These are phyloP conservation scores for Drosophila anomalipes DNA, from an alignment of 2,888 invertebrate species.

Conservation along the genomic window DNA sequence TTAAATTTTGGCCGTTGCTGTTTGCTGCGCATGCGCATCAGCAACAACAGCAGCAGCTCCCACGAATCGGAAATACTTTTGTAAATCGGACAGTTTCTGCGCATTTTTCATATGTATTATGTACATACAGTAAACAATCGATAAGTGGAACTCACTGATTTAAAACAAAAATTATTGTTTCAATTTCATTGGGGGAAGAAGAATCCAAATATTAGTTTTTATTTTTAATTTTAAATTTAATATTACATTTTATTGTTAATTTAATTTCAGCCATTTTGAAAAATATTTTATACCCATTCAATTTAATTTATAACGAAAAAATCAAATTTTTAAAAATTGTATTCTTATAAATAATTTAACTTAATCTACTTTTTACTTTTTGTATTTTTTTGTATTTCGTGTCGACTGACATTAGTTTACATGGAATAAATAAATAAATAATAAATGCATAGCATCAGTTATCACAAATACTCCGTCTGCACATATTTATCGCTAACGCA, in stretches of 20 bases:
- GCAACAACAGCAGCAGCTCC: constrained; percentile 4
- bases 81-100: not conserved
- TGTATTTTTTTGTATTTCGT: not conserved
- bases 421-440: not conserved
- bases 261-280: not conserved
- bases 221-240: not conserved
- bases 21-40: constrained; percentile 43
- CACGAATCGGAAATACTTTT: constrained; percentile 21
- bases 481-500: constrained; percentile 20
- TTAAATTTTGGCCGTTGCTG: constrained; percentile 41
- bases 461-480: constrained; percentile 15
- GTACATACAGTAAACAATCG: not conserved
- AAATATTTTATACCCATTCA: not conserved
- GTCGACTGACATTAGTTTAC: not conserved
- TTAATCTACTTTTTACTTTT: not conserved
- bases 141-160: not conserved
- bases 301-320: not conserved
- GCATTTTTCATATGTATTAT: not conserved
- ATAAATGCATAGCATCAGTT: not conserved
- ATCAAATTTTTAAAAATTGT: not conserved
- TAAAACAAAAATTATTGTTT: not conserved
- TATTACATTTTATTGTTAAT: not conserved
- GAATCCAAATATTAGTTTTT: not conserved
- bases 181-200: not conserved
- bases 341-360: not conserved